Base-by-base conservation (phyloP, 2,888 invertebrate genomes). In the Drosophila mimica region DNA sequence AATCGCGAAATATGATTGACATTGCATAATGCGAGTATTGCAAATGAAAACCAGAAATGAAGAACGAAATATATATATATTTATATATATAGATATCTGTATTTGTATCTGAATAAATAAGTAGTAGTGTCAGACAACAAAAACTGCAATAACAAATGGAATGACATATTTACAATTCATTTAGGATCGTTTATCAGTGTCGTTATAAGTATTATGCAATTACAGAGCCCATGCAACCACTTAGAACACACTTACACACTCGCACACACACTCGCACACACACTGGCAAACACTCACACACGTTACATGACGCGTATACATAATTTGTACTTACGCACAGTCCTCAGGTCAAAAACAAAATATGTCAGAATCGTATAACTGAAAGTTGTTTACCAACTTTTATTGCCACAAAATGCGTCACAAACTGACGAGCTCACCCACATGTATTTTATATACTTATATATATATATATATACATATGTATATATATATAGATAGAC, bases 1-100 rank as follows among this genome's bases (percentile, higher is more conserved):
- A 78, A 83, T 73, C 74, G 84, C 82, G 49, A 72, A 76, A 74
- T 79, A 74, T 77, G 83, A 79, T 89, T 86, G 86, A 73, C 81
- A 80, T 88, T 88, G 77, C 88, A 87, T 89, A 88, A 85, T 80
- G 69, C 63, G 34, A 58, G 53, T 49, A 40, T n/a, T 46, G 46
- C 30, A 52, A 57, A n/a, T 15, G 43, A 46, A 34, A 43, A 34
- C 28, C 30, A 52, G 34, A 49, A 52, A 67, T 25, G 11, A 25
- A 54, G 13, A 40, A 38, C 25, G 40, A 48, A 69, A 61, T 60
- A 62, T 46, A 61, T 51, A 57, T 30, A 36, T 51, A 62, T 20
- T 66, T 52, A 59, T 51, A 20, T 46, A 40, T 56, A 28, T 59
- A 52, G 43, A 66, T 49, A 17, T 49, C 34, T 33, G 38, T 25